Conservation (phyloP, 2,113 vertebrate genomes). For the Menura novaehollandiae region DNA sequence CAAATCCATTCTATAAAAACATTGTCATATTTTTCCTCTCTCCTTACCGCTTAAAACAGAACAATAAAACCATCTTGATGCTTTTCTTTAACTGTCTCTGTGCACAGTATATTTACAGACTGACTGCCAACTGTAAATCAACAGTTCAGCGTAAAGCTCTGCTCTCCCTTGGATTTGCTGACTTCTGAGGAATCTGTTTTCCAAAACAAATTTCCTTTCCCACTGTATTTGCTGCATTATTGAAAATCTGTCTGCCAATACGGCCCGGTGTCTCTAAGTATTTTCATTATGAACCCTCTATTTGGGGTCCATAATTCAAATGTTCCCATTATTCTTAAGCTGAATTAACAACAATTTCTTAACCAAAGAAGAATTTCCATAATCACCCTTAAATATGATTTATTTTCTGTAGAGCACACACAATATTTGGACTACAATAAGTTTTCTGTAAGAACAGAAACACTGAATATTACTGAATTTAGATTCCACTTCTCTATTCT, state of each 20-base stretch:
- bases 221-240: not conserved
- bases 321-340: not conserved
- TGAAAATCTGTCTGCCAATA: not conserved
- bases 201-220: not conserved
- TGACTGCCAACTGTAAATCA: not conserved
- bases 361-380: not conserved
- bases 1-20: not conserved
- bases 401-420: not conserved
- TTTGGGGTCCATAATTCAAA: not conserved
- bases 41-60: not conserved
- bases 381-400: not conserved
- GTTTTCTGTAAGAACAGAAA: not conserved
- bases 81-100: slow-evolving; percentile 16
- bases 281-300: not conserved
- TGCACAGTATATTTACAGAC: not conserved
- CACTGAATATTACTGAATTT: not conserved
- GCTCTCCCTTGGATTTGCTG: not conserved
- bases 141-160: not conserved
- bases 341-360: not conserved
- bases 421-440: not conserved
- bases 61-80: slow-evolving; percentile 1
- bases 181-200: not conserved
- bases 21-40: not conserved
- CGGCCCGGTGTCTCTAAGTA: not conserved
- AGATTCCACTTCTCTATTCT: not conserved